Conservation (phyloP, 2,113 vertebrate species). For the Oryzias melastigma region DNA sequence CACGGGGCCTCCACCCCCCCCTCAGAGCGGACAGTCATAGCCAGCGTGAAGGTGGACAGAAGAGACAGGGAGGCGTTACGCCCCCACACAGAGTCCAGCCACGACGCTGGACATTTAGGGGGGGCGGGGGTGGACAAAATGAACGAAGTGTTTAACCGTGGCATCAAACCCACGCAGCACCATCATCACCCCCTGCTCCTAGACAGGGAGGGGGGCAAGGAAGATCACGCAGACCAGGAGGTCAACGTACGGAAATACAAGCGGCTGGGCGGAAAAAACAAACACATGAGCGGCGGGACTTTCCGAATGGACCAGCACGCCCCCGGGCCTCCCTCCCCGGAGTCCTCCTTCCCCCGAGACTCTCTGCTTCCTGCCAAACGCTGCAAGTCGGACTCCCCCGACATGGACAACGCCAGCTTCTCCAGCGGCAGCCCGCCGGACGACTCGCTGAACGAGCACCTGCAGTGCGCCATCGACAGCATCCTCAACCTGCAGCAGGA, state of each 20-base stretch:
- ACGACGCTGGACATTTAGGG: slow-evolving; percentile 48
- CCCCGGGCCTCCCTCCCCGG: slow-evolving; percentile 74
- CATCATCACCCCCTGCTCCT: slow-evolving; percentile 54
- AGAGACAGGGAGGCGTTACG: slow-evolving; percentile 60
- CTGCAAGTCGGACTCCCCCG: slow-evolving; percentile 85
- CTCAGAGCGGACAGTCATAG: slow-evolving; percentile 77
- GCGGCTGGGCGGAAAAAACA: slow-evolving; percentile 63
- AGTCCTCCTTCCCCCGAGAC: slow-evolving; percentile 61
- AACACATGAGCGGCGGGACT: slow-evolving; percentile 65
- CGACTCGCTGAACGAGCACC: slow-evolving; percentile 88
- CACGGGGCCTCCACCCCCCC: slow-evolving; percentile 49
- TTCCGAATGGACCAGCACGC: slow-evolving; percentile 78
- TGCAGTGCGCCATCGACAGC: slow-evolving; percentile 96
- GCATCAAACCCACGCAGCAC: slow-evolving; percentile 76
- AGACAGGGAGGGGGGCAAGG: slow-evolving; percentile 57
- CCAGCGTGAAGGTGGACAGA: slow-evolving; percentile 79
- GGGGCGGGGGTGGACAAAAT: slow-evolving; percentile 77
- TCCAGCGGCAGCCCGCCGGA: slow-evolving; percentile 93
- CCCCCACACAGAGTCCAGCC: slow-evolving; percentile 44
- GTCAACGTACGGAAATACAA: slow-evolving; percentile 62
- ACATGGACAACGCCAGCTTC: slow-evolving; percentile 94
- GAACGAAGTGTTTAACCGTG: slow-evolving; percentile 83
- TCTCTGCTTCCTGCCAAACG: slow-evolving; percentile 84
- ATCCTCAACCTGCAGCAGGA: slow-evolving; percentile 95
- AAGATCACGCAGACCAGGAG: slow-evolving; percentile 49